Base-by-base conservation (phyloP, 2,888 invertebrate species). In the Ophion ellenae region DNA sequence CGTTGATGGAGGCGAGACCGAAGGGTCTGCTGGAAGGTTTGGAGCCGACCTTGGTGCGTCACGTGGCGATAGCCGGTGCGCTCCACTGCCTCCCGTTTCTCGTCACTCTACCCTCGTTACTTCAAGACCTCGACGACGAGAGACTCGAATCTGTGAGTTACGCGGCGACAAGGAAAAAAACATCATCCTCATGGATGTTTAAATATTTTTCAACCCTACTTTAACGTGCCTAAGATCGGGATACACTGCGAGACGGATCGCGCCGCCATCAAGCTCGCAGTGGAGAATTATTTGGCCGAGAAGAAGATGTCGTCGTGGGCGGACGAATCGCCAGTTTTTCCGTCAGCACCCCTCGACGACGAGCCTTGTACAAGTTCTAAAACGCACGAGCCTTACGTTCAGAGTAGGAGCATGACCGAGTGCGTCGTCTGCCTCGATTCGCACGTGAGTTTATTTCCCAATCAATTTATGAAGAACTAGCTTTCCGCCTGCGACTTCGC, bases 391-490 rank as follows among this genome's bases (percentile, higher is more conserved):
- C 86, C 92, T 93, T 84, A 93, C 83, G 84, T 86, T 74, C 89
- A 91, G 67, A 87, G 89, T 81, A 90, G 93, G 61, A 92, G 92
- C 67, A 95, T 95, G 86, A 95, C 96, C 10, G 98, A 98, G 94
- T 98, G 98, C 95, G 97, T 97, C 59, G 95, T 98, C 89, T 98
- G 98, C 93, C 96, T 98, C 96, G 97, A 98, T 94, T 94, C 95
- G 88, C 94, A 95, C 94, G 97, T 97, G 94, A 95, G 95, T 93
- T 94, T 73, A 47, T 14, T 14, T 40, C 64, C 1, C 17, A 28
- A 77, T 66, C 61, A 69, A 14, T 59, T 36, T 3, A 20, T 7
- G 28, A 66, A 57, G 5, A 45, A 63, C 2, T 32, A 11, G 24
- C 24, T 64, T 63, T 63, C n/a, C 3, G 7, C 2, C 59, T 2